A percentile compares a stretch with the other conserved stretches of the same genome.
Evolutionary conservation across 2,113 vertebrate genomes (phyloP).

Genomic region (Silurus glanis): DNA sequence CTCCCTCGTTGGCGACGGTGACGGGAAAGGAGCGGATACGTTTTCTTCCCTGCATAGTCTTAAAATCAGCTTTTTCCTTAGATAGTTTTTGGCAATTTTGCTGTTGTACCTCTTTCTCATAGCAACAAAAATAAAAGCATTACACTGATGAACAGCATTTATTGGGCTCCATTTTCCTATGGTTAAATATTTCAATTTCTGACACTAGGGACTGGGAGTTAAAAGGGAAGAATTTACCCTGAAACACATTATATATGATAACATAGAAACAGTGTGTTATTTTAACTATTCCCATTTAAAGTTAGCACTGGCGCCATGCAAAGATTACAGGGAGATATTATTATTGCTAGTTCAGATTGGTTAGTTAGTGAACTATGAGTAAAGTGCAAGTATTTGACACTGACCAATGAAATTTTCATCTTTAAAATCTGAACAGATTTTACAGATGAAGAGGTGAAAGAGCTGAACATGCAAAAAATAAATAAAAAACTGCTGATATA

Average conservation of each 20-base stretch:
- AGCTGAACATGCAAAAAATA: not conserved
- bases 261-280: not conserved
- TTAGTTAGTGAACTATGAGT: not conserved
- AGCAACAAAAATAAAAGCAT: not conserved
- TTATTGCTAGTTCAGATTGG: not conserved
- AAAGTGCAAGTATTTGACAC: no score
- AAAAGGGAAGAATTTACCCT: not conserved
- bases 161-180: slow-evolving; percentile 1
- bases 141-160: slow-evolving; percentile 5
- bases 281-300: not conserved
- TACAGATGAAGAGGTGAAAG: not conserved
- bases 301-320: not conserved
- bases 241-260: no score
- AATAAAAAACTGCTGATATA: not conserved
- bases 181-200: not conserved
- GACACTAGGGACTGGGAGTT: not conserved
- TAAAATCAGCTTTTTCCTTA: not conserved
- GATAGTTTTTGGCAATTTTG: slow-evolving; percentile 16
- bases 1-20: slow-evolving; percentile 25
- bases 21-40: slow-evolving; percentile 26
- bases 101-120: not conserved
- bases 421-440: not conserved
- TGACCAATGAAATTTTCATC: no score
- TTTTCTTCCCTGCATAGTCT: slow-evolving; percentile 19
- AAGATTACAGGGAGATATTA: not conserved